Evolutionary conservation across 2,113 vertebrate genomes (phyloP).

Genomic region (Sigmodon hispidus): DNA sequence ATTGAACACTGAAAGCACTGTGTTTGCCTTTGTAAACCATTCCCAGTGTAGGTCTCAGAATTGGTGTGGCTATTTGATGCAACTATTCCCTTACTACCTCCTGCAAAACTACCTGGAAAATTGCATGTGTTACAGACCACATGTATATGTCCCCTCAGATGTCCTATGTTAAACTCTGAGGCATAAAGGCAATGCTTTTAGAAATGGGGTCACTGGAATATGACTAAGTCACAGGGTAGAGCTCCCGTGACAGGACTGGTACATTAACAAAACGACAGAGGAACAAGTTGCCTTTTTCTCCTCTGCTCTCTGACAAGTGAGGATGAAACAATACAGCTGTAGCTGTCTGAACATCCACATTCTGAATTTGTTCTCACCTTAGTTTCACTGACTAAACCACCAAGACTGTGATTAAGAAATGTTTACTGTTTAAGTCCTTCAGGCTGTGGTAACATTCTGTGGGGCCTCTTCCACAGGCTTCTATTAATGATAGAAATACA

Average conservation of each 20-base stretch:
- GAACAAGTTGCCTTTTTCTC: neutral
- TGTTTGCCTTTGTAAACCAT: neutral
- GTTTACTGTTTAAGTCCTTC: neutral
- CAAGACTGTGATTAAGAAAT: no score
- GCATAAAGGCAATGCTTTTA: neutral
- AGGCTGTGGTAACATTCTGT: neutral
- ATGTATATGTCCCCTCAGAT: neutral
- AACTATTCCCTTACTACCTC: neutral
- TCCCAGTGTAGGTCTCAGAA: neutral
- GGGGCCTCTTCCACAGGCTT: neutral
- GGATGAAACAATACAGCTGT: neutral
- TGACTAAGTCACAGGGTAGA: neutral
- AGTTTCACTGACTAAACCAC: no score
- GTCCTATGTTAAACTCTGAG: neutral
- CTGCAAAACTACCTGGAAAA: neutral
- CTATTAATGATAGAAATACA: neutral
- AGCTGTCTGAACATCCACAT: neutral
- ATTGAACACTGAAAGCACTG: no score
- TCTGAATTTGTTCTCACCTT: neutral
- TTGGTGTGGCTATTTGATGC: accelerated
- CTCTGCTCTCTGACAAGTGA: neutral
- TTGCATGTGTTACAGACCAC: no score
- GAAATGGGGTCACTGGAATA: neutral
- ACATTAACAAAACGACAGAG: neutral
- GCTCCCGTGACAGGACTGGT: neutral